Conservation (phyloP, 2,888 invertebrate species). For the Hypomecis punctinalis region DNA sequence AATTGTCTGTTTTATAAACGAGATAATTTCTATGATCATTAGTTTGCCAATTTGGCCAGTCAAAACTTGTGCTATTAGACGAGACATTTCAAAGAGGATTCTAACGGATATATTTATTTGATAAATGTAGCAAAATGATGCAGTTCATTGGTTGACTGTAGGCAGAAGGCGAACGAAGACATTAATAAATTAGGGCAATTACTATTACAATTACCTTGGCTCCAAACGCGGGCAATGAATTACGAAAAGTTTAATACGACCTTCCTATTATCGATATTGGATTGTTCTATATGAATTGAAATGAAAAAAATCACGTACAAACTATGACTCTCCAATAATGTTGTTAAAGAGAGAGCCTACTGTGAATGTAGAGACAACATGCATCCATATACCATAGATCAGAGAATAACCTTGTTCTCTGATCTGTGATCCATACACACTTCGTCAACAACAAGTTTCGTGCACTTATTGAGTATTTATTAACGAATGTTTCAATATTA, state of each 20-base stretch:
- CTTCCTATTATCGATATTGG: conserved; percentile 2
- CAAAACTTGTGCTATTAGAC: conserved; percentile 21
- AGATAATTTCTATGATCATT: conserved; percentile 16
- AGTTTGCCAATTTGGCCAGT: conserved; percentile 21
- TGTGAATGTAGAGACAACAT: too few relatives aligned
- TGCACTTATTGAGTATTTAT: too few relatives aligned
- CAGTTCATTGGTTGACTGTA: conserved; percentile 55
- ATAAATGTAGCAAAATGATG: conserved; percentile 45
- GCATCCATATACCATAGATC: too few relatives aligned
- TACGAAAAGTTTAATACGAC: conserved; percentile 9
- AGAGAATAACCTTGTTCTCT: too few relatives aligned
- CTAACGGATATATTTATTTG: conserved; percentile 38
- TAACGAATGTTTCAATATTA: not conserved
- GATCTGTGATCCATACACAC: too few relatives aligned
- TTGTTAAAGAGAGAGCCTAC: too few relatives aligned
- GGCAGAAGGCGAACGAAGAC: conserved; percentile 58
- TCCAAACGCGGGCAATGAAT: conserved; percentile 46
- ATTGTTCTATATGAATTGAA: too few relatives aligned
- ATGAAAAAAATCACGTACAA: too few relatives aligned
- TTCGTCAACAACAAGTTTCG: too few relatives aligned
- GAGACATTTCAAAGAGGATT: conserved; percentile 13
- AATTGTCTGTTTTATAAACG: conserved; percentile 3
- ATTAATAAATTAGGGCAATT: conserved; percentile 71
- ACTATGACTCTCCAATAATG: too few relatives aligned
- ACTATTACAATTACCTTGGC: conserved; percentile 68